These are phyloP conservation scores for Psilopogon haemacephalus DNA, from an alignment of 2,113 vertebrate genomes.

Conservation along the genomic window DNA sequence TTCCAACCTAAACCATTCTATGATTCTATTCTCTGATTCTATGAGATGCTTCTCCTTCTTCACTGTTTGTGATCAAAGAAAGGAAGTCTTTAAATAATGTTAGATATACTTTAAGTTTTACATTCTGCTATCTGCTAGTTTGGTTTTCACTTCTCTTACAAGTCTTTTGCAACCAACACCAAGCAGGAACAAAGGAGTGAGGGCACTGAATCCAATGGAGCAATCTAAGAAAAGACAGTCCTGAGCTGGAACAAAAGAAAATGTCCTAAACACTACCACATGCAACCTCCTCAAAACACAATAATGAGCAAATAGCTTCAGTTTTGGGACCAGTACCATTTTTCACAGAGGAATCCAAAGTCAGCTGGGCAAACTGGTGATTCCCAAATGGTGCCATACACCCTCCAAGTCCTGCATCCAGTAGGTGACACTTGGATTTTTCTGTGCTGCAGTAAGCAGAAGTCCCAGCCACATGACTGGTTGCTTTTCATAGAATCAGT, in stretches of 20 bases:
- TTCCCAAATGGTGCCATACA: neutral
- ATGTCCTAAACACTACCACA: neutral
- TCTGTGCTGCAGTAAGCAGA: neutral
- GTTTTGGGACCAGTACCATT: fast-evolving
- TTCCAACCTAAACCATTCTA: too few relatives aligned
- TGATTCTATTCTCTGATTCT: too few relatives aligned
- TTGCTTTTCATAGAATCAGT: too few relatives aligned
- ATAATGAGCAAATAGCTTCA: too few relatives aligned
- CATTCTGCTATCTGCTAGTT: neutral
- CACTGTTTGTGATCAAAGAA: constrained; percentile 21
- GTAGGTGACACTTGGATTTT: fast-evolving
- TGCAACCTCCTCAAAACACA: neutral
- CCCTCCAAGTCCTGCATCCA: neutral
- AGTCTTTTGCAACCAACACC: neutral
- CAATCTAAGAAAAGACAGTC: neutral
- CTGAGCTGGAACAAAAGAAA: neutral
- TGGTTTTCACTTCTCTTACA: neutral
- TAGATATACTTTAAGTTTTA: neutral
- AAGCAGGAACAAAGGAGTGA: fast-evolving
- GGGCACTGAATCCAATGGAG: neutral
- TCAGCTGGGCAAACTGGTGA: neutral
- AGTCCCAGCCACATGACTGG: fast-evolving
- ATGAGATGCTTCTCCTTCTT: neutral
- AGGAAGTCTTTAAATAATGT: neutral
- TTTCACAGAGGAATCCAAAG: neutral